phyloP scores from a whole-genome alignment of 2,113 vertebrate species.

The Bubo blakistoni region DNA sequence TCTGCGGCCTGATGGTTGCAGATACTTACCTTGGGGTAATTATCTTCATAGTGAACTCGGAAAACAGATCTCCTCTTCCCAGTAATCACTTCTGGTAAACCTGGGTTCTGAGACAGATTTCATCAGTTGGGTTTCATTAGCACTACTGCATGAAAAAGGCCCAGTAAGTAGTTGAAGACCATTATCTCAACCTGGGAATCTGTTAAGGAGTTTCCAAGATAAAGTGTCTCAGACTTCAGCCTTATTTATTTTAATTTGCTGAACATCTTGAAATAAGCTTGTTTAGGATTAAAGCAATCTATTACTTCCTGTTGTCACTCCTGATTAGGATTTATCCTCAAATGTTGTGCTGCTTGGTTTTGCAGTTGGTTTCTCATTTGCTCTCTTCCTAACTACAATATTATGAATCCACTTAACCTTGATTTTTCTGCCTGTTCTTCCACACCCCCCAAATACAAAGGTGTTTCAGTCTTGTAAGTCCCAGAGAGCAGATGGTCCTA shows the following conservation, averaged over 20 bases:
- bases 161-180: not conserved
- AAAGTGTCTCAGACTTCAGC: not conserved
- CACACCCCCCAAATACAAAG: not conserved
- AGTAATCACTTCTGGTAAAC: not conserved
- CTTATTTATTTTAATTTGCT: not conserved
- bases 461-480: not conserved
- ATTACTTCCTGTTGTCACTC: not conserved
- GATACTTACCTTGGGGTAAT: not conserved
- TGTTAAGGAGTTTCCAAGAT: not conserved
- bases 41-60: not conserved
- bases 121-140: not conserved
- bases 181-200: not conserved
- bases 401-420: not conserved
- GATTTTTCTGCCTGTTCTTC: not conserved
- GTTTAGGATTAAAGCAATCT: not conserved
- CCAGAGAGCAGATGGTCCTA: not conserved
- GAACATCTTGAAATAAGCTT: not conserved
- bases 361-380: not conserved
- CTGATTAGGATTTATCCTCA: not conserved
- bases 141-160: not conserved
- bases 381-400: not conserved
- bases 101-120: not conserved
- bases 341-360: not conserved
- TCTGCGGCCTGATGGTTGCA: not conserved
- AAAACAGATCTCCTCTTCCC: not conserved